These are phyloP conservation scores for Ianthella basta DNA, from an alignment of 37 sponge, comb jelly and placozoan genomes.

Conservation along the genomic window DNA sequence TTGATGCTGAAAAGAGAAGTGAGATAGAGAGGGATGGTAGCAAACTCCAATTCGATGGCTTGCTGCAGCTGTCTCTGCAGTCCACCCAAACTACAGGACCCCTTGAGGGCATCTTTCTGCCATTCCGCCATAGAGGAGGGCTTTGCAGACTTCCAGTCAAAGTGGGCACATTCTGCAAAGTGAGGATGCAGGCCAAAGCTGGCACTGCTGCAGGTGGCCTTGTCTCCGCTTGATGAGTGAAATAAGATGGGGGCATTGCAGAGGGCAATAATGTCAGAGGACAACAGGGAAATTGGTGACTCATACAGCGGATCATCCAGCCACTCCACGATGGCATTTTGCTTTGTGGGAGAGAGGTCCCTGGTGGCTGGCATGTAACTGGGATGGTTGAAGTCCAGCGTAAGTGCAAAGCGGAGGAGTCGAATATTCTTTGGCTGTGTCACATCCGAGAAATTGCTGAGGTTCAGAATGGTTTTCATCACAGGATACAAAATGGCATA, in stretches of 20 bases:
- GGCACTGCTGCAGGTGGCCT: neutral
- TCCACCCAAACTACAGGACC: neutral
- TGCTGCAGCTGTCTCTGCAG: constrained; percentile 43
- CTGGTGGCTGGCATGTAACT: constrained; percentile 77
- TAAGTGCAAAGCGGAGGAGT: constrained; percentile 26
- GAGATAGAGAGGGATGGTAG: constrained; percentile 60
- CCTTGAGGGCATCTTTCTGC: neutral
- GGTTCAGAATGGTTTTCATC: constrained; percentile 58
- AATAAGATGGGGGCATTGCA: too few species aligned
- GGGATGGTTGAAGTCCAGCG: constrained; percentile 42
- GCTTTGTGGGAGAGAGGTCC: constrained; percentile 51
- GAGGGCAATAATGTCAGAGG: too few species aligned
- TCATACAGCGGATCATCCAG: constrained; percentile 7
- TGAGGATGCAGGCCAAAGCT: neutral
- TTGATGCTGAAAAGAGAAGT: constrained; percentile 58
- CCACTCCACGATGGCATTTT: constrained; percentile 47
- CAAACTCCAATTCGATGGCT: constrained; percentile 54
- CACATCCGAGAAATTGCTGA: constrained; percentile 48
- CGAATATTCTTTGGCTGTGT: constrained; percentile 32
- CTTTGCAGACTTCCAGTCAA: too few species aligned
- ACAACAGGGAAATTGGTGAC: too few species aligned
- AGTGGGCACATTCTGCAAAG: too few species aligned
- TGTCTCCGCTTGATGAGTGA: too few species aligned
- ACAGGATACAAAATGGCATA: constrained; percentile 30
- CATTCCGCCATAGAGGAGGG: neutral